Base-by-base conservation (phyloP, 2,797 vertebrate genomes). In the Allobates femoralis region DNA sequence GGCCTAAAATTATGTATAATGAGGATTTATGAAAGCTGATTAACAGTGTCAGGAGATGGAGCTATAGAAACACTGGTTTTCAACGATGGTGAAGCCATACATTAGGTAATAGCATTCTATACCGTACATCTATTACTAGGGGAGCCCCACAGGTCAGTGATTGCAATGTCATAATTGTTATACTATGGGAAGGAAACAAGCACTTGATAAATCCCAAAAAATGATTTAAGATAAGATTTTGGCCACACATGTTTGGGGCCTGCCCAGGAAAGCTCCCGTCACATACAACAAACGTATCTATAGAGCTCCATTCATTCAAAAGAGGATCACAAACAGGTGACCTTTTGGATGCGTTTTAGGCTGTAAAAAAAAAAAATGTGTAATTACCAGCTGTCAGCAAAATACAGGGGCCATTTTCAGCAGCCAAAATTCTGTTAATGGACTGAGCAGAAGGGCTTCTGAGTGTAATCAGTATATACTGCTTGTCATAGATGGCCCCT, bases 11-110 rank as follows among this genome's bases (percentile, higher is more conserved):
- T 5, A 50, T 50, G 23, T 14, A 74, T 28, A 74, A 71, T 41
- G 21, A 71, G 67, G 67, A 71, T 41, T 71, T 41, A 41, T 41
- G 6, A 71, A 41, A 71, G 46, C 23, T 23, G 11, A 41, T 23
- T 73, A 46, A 71, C 8, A 71, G 11, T 23, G 41, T 74, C 71
- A 74, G 41, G 69, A 74, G 23, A 74, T 74, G 37, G 41, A 46
- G n/a, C 41, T 41, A 74, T 74, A n/a, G 23, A 74, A 46, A 16
- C 37, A n/a, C 5, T 46, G 41, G 21, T 74, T 74, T 71, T 11
- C 34, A 37, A 67, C 14, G 19, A n/a, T 34, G 1, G 21, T 19
- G 5, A 21, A 26, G 41, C 41, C 41, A 50, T 26, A 73, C 19
- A 15, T 26, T 46, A 71, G 34, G 10, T 3, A 41, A 41, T 0